Percentiles rank a stretch among this genome's conserved stretches.
phyloP scores from a whole-genome alignment of 2,888 invertebrate species.

The Capitulum mitella region DNA sequence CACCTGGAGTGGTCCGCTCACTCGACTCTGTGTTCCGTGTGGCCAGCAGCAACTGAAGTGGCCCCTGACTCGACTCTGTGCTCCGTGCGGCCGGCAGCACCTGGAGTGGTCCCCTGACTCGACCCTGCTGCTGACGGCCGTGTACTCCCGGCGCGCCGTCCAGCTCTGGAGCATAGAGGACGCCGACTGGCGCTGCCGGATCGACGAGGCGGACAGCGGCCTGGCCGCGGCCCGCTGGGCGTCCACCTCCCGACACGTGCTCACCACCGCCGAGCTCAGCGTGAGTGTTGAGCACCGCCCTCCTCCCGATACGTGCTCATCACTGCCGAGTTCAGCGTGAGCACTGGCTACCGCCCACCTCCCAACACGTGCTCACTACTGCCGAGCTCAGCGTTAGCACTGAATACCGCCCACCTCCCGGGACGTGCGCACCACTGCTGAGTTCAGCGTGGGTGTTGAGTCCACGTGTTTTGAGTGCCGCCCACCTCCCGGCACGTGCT shows the following conservation, averaged over 20 bases:
- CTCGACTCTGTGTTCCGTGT: background rate
- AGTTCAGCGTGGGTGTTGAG: too few relatives aligned
- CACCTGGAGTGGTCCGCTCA: too few relatives aligned
- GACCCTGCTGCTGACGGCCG: constrained; percentile 30
- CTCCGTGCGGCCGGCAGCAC: too few relatives aligned
- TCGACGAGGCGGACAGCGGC: constrained; percentile 51
- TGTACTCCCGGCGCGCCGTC: constrained; percentile 28
- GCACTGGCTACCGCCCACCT: too few relatives aligned
- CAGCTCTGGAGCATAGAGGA: constrained; percentile 38
- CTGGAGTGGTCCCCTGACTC: constrained; percentile 35
- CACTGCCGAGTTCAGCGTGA: too few relatives aligned
- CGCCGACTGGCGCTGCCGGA: constrained; percentile 51
- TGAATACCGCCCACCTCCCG: too few relatives aligned
- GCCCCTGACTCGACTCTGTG: constrained; percentile 1
- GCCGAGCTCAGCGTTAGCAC: too few relatives aligned
- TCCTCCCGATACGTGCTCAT: too few relatives aligned
- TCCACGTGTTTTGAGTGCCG: too few relatives aligned
- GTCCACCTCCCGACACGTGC: constrained; percentile 49
- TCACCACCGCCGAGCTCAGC: constrained; percentile 50
- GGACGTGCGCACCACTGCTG: too few relatives aligned
- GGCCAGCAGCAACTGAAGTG: background rate
- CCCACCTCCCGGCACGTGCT: constrained; percentile 50
- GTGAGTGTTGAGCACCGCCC: too few relatives aligned
- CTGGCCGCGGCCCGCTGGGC: constrained; percentile 48
- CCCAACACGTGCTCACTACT: too few relatives aligned